phyloP scores from a whole-genome alignment of 2,797 vertebrate genomes.

The Leptoclinus maculatus region DNA sequence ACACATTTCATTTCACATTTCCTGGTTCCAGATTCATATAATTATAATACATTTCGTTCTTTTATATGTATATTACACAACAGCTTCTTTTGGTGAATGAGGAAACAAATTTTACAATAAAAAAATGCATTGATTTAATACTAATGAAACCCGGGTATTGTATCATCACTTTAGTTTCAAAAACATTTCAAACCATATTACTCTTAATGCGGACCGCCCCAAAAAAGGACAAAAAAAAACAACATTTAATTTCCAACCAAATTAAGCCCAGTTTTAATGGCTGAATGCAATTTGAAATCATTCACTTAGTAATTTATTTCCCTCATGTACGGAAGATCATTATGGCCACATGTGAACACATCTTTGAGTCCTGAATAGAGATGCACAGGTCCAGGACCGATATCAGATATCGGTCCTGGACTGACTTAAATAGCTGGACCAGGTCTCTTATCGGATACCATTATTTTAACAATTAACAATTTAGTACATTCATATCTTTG shows the following conservation, averaged over 20 bases:
- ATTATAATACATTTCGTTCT: background rate
- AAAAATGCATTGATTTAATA: background rate
- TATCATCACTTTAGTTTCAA: background rate
- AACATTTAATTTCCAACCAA: background rate
- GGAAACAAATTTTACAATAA: background rate
- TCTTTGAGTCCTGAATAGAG: background rate
- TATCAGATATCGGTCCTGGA: background rate
- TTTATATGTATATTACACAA: background rate
- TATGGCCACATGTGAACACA: background rate
- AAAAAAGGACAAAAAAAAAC: background rate
- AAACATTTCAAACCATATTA: background rate
- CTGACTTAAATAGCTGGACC: background rate
- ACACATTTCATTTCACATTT: constrained; percentile 4
- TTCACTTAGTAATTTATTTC: background rate
- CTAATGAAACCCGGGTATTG: background rate
- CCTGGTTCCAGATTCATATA: background rate
- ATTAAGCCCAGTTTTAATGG: background rate
- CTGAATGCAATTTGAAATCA: background rate
- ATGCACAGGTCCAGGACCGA: background rate
- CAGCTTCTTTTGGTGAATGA: background rate
- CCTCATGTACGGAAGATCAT: background rate
- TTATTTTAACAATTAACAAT: background rate
- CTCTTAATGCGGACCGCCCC: background rate
- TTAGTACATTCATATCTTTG: background rate
- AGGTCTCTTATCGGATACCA: background rate